phyloP scores from a whole-genome alignment of 2,113 vertebrate genomes.

The Gopherus evgoodei region DNA sequence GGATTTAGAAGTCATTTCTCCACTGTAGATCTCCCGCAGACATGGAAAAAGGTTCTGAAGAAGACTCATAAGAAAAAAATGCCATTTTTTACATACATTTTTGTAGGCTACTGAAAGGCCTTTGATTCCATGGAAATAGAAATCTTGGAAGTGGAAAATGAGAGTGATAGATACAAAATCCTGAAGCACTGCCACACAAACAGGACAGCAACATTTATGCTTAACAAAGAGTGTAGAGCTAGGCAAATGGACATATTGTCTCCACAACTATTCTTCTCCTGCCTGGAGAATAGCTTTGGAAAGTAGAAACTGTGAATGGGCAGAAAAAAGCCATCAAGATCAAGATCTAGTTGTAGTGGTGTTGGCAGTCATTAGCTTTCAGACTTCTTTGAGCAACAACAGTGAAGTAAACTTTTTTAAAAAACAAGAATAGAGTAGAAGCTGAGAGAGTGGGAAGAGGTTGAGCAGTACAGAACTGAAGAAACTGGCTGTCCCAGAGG shows the following conservation, averaged over 20 bases:
- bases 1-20: slow-evolving; percentile 81
- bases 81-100: slow-evolving; percentile 68
- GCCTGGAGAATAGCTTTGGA: slow-evolving; percentile 44
- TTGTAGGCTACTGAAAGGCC: slow-evolving; percentile 73
- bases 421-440: no score
- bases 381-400: no score
- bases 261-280: slow-evolving; percentile 22
- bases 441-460: no score
- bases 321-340: slow-evolving; percentile 61
- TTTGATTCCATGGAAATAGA: slow-evolving; percentile 73
- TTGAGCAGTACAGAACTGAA: no score
- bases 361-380: no score
- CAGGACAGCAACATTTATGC: slow-evolving; percentile 62
- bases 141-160: slow-evolving; percentile 69
- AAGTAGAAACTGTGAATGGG: slow-evolving; percentile 57
- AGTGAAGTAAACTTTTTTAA: no score
- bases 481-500: no score
- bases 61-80: slow-evolving; percentile 75
- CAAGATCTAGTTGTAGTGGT: not conserved
- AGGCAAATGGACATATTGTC: slow-evolving; percentile 35
- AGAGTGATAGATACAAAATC: slow-evolving; percentile 42
- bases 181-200: slow-evolving; percentile 53
- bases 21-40: slow-evolving; percentile 75
- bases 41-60: slow-evolving; percentile 70
- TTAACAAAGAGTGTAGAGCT: slow-evolving; percentile 65